phyloP scores from a whole-genome alignment of 2,113 vertebrate species.

The Albula glossodonta region DNA sequence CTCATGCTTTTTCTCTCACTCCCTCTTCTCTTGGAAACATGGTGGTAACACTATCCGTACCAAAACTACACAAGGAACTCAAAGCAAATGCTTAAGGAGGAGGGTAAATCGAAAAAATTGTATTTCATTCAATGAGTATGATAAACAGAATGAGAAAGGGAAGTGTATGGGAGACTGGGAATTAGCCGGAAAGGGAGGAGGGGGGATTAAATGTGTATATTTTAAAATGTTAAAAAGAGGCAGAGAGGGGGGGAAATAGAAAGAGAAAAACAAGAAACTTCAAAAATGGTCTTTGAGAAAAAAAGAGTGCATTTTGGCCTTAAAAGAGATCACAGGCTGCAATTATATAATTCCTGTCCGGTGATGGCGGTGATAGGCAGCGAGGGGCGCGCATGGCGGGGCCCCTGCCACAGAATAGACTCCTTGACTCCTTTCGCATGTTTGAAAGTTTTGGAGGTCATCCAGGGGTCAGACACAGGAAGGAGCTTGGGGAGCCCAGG shows the following conservation, averaged over 20 bases:
- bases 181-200: constrained; percentile 30
- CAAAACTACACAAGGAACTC: neutral
- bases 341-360: constrained; percentile 95
- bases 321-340: constrained; percentile 85
- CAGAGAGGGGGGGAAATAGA: constrained; percentile 61
- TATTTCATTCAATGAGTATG: constrained; percentile 35
- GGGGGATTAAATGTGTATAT: constrained; percentile 58
- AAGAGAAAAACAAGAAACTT: constrained; percentile 72
- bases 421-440: constrained; percentile 79
- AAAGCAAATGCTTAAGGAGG: constrained; percentile 9
- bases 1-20: neutral
- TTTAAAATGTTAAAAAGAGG: constrained; percentile 65
- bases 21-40: neutral
- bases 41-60: neutral
- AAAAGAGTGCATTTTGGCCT: constrained; percentile 70
- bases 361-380: constrained; percentile 84
- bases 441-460: constrained; percentile 80
- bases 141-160: constrained; percentile 43
- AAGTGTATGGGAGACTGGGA: constrained; percentile 30
- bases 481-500: constrained; percentile 68
- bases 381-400: constrained; percentile 74
- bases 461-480: constrained; percentile 81
- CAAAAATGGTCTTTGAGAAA: constrained; percentile 83
- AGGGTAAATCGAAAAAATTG: constrained; percentile 30
- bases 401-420: constrained; percentile 73